Conservation (phyloP, 1,140 invertebrate species). For the Euura lappo region DNA sequence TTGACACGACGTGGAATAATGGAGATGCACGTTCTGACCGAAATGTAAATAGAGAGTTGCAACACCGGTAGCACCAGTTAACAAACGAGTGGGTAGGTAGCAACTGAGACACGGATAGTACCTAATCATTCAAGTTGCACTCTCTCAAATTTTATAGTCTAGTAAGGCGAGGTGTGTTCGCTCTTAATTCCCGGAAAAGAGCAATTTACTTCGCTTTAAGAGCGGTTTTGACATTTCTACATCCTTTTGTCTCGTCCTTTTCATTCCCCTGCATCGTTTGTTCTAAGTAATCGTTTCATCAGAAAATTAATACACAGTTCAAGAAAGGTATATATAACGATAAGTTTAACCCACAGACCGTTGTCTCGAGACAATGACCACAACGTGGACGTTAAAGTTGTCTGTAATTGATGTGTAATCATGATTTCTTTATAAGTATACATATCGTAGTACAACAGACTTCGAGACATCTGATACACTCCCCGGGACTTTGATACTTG, state of each 20-base stretch:
- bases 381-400: neutral
- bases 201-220: neutral
- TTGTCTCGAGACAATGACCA: too few species aligned
- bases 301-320: too few species aligned
- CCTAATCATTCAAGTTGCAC: neutral
- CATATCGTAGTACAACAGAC: neutral
- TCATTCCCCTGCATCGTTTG: too few species aligned
- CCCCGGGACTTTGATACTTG: too few species aligned
- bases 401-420: neutral
- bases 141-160: too few species aligned
- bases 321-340: too few species aligned
- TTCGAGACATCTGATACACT: too few species aligned
- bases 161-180: too few species aligned
- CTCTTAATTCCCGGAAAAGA: neutral
- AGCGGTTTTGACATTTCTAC: neutral
- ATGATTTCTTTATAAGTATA: neutral
- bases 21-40: neutral
- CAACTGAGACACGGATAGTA: neutral
- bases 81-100: constrained; percentile 4
- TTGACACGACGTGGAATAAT: neutral
- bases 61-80: neutral
- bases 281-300: too few species aligned
- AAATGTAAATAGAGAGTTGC: neutral
- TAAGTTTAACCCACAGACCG: too few species aligned
- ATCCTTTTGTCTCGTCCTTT: too few species aligned